Conservation (phyloP, 2,797 vertebrate genomes). For the Paguma larvata region DNA sequence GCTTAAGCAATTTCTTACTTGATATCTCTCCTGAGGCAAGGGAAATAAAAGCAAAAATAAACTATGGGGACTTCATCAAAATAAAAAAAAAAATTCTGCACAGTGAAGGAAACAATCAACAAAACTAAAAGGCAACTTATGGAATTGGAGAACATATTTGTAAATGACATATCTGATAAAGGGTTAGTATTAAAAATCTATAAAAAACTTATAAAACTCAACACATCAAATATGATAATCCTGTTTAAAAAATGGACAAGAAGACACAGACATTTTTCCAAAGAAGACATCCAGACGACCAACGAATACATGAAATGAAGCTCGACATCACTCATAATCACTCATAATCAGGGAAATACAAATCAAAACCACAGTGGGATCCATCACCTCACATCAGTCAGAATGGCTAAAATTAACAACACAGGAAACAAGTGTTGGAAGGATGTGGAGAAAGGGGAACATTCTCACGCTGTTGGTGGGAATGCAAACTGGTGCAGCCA, state of each 20-base stretch:
- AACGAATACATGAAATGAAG: too few species aligned
- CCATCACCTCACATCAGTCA: not conserved
- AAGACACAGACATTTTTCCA: not conserved
- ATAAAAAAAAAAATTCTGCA: not conserved
- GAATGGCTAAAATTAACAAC: not conserved
- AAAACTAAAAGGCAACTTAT: not conserved
- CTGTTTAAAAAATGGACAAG: not conserved
- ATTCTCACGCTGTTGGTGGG: too few species aligned
- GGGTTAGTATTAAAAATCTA: not conserved
- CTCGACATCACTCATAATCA: too few species aligned
- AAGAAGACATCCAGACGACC: not conserved
- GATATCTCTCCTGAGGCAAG: not conserved
- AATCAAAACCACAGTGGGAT: not conserved
- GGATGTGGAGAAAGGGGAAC: too few species aligned
- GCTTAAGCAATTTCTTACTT: not conserved
- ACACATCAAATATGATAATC: not conserved
- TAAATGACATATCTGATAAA: not conserved
- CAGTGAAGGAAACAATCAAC: not conserved
- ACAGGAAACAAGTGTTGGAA: not conserved
- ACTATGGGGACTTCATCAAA: not conserved
- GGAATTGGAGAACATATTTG: not conserved
- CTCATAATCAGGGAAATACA: not conserved
- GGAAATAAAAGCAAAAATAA: not conserved
- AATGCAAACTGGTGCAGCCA: too few species aligned
- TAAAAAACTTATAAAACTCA: not conserved